These are phyloP conservation scores for Wiebesia pumilae DNA, from an alignment of 1,140 invertebrate genomes.

Conservation along the genomic window DNA sequence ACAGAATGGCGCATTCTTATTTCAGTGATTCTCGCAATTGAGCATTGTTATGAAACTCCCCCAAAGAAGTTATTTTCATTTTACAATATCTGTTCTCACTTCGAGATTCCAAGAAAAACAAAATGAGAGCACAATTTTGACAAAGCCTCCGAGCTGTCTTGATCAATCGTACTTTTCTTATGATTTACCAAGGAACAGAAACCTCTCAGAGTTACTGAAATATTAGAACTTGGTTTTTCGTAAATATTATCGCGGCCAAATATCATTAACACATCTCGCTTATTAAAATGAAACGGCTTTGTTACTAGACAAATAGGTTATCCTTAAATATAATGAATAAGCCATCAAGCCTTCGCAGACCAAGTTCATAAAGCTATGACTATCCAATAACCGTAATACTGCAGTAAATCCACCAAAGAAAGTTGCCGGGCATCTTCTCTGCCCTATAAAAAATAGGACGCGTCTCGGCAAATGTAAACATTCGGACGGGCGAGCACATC, in stretches of 20 bases:
- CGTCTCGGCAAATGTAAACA: conserved; percentile 29
- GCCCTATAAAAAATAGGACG: not conserved
- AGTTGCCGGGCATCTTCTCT: not conserved
- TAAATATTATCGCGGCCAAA: no score
- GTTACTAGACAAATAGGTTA: not conserved
- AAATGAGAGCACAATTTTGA: no score
- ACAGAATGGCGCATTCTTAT: not conserved
- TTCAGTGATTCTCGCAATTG: not conserved
- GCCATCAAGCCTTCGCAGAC: not conserved
- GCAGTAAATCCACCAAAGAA: not conserved
- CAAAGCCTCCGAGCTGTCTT: no score
- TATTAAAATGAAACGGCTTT: not conserved
- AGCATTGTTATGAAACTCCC: not conserved
- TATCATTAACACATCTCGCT: not conserved
- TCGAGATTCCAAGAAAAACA: no score
- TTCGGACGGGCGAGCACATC: not conserved
- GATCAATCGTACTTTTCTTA: no score
- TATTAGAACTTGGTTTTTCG: no score
- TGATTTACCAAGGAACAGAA: no score
- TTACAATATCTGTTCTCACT: no score
- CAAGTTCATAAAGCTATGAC: conserved; percentile 18
- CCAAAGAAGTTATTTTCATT: no score
- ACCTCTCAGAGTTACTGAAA: no score
- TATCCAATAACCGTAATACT: not conserved
- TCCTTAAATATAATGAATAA: not conserved